phyloP scores from a whole-genome alignment of 2,113 vertebrate genomes.

The Eulemur rufifrons region DNA sequence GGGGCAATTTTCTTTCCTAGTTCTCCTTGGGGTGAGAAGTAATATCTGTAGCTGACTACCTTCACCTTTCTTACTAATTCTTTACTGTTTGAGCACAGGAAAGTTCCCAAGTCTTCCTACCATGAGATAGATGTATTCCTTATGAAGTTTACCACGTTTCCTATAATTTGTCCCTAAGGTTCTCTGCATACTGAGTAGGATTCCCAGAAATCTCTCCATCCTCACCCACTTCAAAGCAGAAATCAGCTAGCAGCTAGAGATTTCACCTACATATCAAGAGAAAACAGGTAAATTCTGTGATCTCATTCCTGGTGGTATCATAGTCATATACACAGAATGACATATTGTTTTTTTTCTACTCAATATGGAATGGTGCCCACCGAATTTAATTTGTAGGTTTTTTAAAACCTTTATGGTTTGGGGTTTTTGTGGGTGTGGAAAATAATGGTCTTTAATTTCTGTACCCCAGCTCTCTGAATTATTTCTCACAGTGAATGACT shows the following conservation, averaged over 20 bases:
- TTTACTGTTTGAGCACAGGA: neutral
- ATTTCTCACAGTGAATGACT: neutral
- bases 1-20: neutral
- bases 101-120: neutral
- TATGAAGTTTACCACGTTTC: neutral
- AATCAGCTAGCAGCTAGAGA: neutral
- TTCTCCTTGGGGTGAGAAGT: neutral
- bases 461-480: neutral
- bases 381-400: neutral
- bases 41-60: neutral
- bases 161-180: neutral
- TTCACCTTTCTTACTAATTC: neutral
- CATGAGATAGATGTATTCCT: neutral
- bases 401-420: neutral
- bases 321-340: neutral
- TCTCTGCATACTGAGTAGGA: neutral
- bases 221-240: neutral
- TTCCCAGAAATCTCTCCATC: neutral
- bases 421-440: neutral
- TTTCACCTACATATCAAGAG: neutral
- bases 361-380: neutral
- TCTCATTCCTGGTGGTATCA: neutral
- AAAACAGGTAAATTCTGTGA: neutral
- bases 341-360: neutral
- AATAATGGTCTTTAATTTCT: neutral